Percentiles rank a stretch among this genome's conserved stretches.
phyloP scores from a whole-genome alignment of 2,113 vertebrate genomes.

The Ceratotherium simum region DNA sequence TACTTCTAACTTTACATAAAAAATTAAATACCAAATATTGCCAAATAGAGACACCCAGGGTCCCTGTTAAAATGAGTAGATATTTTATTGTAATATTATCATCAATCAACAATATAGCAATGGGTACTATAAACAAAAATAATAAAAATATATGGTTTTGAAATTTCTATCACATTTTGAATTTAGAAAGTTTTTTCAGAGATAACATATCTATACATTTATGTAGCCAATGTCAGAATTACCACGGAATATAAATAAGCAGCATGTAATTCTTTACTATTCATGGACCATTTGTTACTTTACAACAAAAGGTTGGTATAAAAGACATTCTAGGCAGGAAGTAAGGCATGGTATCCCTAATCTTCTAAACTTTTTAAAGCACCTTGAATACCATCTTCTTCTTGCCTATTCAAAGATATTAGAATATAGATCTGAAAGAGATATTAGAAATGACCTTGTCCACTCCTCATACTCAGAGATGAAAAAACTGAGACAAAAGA shows the following conservation, averaged over 20 bases:
- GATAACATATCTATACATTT: not conserved
- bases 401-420: not conserved
- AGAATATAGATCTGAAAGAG: not conserved
- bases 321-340: constrained; percentile 7
- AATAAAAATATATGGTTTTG: not conserved
- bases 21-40: constrained; percentile 20
- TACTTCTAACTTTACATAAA: not conserved
- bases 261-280: not conserved
- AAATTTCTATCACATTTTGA: constrained; percentile 38
- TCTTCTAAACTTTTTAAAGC: constrained; percentile 16
- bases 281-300: not conserved
- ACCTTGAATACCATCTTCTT: not conserved
- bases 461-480: not conserved
- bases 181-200: constrained; percentile 17
- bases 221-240: not conserved
- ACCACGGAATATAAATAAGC: not conserved
- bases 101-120: constrained; percentile 35
- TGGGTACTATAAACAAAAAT: constrained; percentile 4
- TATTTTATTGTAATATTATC: constrained; percentile 16
- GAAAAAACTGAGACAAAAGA: not conserved
- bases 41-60: not conserved
- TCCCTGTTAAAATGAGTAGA: not conserved
- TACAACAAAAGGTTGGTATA: not conserved
- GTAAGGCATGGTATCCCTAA: not conserved
- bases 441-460: not conserved